Evolutionary conservation across 2,113 vertebrate genomes (phyloP), one percentile per base, ranked within the genome.

Genomic region (Elanus axillaris): DNA sequence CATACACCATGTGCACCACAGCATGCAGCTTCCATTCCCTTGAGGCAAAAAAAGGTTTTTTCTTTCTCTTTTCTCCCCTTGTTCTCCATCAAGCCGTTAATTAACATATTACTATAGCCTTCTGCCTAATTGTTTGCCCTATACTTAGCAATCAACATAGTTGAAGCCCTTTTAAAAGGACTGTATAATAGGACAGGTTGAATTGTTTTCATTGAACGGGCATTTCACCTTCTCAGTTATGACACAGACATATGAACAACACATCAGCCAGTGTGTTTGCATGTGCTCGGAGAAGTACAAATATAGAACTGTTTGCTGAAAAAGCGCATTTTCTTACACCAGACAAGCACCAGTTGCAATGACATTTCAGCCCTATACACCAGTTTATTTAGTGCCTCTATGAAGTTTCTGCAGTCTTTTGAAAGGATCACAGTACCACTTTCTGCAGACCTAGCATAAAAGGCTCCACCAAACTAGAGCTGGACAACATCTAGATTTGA

Each of bases 11-110:
- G 95, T 97, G 97, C 94, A 95, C 91, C 93, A 69, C 96, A 95
- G 97, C 93, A 75, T 96, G 93, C 91, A 95, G 95, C 94, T 84
- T 91, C 89, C 78, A 93, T 48, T 93, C 96, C 95, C 95, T 69
- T 79, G 94, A 75, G 97, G 94, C 94, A 91, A 80, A 75, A 92
- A 85, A 48, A 48, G 40, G 8, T 19, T 63, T 76, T 53, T 92
- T 68, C 27, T 76, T n/a, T 47, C 50, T 58, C 71, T 63, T 62
- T 45, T 26, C 50, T 45, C 13, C 4, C 9, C 50, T 79, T 60
- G 26, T 78, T 79, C 89, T 88, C 87, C 80, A 94, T 67, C 86
- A 79, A 89, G 91, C 84, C 90, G 82, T 93, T 91, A 91, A 91
- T 95, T 64, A 90, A 63, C 80, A 79, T 42, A 59, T 79, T 85